A percentile compares a stretch with the other conserved stretches of the same genome.
Conservation (phyloP, 1,140 invertebrate genomes). For the Drepana arcuata region DNA sequence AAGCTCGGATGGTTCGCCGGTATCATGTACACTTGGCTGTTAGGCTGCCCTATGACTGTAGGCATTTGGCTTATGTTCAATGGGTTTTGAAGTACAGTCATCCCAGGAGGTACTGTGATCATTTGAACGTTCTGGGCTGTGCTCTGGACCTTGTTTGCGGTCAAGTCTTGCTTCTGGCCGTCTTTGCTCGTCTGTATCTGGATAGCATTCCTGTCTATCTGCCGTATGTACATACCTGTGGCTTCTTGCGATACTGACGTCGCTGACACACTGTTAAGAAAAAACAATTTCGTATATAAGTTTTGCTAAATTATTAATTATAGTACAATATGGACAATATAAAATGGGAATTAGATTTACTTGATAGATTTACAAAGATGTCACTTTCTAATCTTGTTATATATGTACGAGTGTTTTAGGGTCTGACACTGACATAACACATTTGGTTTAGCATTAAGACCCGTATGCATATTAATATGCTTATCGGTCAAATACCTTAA, state of each 20-base stretch:
- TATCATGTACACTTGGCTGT: conserved; percentile 65
- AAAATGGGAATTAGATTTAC: no score
- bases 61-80: conserved; percentile 58
- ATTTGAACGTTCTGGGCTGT: conserved; percentile 58
- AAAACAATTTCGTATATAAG: conserved; percentile 5
- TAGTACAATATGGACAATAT: no score
- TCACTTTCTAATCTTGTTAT: no score
- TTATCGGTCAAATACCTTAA: no score
- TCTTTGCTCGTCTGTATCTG: conserved; percentile 57
- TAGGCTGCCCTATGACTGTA: conserved; percentile 48
- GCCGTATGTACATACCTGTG: conserved; percentile 56
- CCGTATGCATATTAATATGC: no score
- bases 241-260: conserved; percentile 44
- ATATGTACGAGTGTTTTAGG: no score
- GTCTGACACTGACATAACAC: no score
- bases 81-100: conserved; percentile 60
- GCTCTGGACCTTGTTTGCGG: conserved; percentile 51
- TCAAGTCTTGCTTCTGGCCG: conserved; percentile 47
- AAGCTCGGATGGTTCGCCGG: conserved; percentile 51
- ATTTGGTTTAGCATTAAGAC: no score
- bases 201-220: conserved; percentile 55
- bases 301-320: no score
- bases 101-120: conserved; percentile 59
- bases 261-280: conserved; percentile 39
- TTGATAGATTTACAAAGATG: no score